These are phyloP conservation scores for Drosophila willistoni DNA, from an alignment of 1,140 invertebrate genomes.

Conservation along the genomic window DNA sequence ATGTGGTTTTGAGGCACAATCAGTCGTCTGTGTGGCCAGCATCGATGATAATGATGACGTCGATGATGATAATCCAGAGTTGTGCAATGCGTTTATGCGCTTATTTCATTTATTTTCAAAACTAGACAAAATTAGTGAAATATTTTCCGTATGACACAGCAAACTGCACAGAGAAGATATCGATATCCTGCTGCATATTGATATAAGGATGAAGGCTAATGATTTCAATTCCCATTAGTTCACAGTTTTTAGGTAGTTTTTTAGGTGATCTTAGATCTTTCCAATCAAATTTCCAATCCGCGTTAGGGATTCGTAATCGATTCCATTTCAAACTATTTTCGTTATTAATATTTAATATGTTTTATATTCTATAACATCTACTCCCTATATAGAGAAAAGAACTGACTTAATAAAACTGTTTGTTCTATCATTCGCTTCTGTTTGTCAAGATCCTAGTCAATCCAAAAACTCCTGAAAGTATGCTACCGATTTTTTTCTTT, in stretches of 20 bases:
- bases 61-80: not conserved
- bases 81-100: conserved; percentile 53
- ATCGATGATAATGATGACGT: conserved; percentile 29
- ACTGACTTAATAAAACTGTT: not conserved
- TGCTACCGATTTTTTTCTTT: conserved; percentile 2
- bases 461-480: conserved; percentile 2
- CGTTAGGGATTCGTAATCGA: no score
- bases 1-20: conserved; percentile 7
- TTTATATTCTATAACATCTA: no score
- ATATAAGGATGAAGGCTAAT: no score
- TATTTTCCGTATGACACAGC: no score
- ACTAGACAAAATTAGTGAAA: not conserved
- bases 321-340: no score
- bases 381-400: not conserved
- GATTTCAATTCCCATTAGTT: no score
- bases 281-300: no score
- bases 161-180: no score
- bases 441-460: not conserved
- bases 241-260: no score
- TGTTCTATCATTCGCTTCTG: not conserved
- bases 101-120: conserved; percentile 40
- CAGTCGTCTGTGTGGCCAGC: conserved; percentile 35
- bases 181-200: no score
- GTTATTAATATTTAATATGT: no score
- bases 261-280: no score